Evolutionary conservation across 2,888 invertebrate genomes (phyloP).

Genomic region (Lycia hirtaria): DNA sequence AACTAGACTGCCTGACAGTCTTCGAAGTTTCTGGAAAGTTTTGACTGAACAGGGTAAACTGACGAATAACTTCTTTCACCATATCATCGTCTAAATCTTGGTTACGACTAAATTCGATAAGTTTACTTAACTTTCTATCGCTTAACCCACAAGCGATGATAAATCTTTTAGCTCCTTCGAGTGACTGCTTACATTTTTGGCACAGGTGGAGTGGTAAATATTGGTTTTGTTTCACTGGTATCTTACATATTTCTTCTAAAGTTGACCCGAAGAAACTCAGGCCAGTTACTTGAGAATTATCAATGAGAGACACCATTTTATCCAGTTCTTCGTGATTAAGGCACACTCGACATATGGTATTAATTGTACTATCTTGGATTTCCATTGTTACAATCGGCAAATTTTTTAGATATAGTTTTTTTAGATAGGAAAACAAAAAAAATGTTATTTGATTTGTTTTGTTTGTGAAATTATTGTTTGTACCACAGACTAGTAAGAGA

Average conservation of each 20-base stretch:
- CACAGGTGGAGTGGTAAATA: slow-evolving; percentile 67
- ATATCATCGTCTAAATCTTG: slow-evolving; percentile 31
- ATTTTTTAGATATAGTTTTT: too few species aligned
- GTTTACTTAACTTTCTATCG: slow-evolving; percentile 51
- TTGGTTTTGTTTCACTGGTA: slow-evolving; percentile 57
- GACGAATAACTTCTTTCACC: slow-evolving; percentile 50
- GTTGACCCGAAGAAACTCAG: slow-evolving; percentile 66
- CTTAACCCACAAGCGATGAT: slow-evolving; percentile 59
- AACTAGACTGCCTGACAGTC: background rate
- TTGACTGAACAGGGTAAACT: slow-evolving; percentile 55
- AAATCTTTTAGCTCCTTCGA: slow-evolving; percentile 66
- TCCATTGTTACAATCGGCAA: slow-evolving; percentile 48
- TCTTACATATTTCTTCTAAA: slow-evolving; percentile 57
- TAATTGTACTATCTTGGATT: slow-evolving; percentile 55
- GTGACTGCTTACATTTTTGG: slow-evolving; percentile 58
- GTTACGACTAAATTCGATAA: slow-evolving; percentile 29
- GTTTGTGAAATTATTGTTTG: too few species aligned
- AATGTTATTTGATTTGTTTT: background rate
- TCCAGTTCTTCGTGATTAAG: slow-evolving; percentile 52
- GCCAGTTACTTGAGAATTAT: slow-evolving; percentile 54
- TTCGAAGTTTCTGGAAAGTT: slow-evolving; percentile 46
- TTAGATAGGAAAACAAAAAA: too few species aligned
- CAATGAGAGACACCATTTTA: slow-evolving; percentile 63
- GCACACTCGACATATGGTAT: slow-evolving; percentile 69
- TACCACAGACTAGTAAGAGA: too few species aligned